Conservation (phyloP, 2,888 invertebrate species). For the Eupithecia subfuscata region DNA sequence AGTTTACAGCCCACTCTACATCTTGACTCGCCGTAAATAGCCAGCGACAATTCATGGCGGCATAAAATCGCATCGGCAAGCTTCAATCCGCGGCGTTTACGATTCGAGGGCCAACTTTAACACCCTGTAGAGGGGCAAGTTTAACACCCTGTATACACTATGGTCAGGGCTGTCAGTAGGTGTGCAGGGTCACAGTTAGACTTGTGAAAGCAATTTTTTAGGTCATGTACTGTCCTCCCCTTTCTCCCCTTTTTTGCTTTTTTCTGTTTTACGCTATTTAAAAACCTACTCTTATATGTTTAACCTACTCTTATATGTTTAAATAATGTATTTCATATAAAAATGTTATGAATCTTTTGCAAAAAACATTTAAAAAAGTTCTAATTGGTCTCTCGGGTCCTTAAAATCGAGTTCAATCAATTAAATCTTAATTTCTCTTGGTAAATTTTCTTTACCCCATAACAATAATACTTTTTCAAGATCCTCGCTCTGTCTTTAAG, state of each 20-base stretch:
- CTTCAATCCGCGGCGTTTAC: slow-evolving; percentile 74
- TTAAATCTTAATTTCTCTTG: too few relatives aligned
- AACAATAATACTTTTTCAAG: not conserved
- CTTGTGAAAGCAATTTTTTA: not conserved
- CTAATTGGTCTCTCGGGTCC: too few relatives aligned
- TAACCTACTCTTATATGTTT: too few relatives aligned
- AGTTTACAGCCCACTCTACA: slow-evolving; percentile 63
- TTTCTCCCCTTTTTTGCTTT: too few relatives aligned
- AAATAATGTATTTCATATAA: too few relatives aligned
- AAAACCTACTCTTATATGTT: too few relatives aligned
- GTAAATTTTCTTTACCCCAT: too few relatives aligned
- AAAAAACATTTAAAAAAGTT: too few relatives aligned
- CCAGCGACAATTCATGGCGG: slow-evolving; percentile 68
- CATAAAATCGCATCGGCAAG: slow-evolving; percentile 76
- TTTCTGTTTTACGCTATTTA: too few relatives aligned
- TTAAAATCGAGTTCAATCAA: too few relatives aligned
- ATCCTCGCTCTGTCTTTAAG: not conserved
- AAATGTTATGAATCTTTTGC: too few relatives aligned
- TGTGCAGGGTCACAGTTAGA: not conserved
- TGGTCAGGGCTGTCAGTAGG: slow-evolving; percentile 10
- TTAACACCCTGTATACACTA: slow-evolving; percentile 63
- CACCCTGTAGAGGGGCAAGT: slow-evolving; percentile 50
- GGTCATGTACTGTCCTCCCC: not conserved
- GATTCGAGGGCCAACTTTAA: slow-evolving; percentile 68
- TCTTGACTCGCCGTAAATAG: slow-evolving; percentile 67